Conservation (phyloP, 2,113 vertebrate species). For the Setophaga petechia region DNA sequence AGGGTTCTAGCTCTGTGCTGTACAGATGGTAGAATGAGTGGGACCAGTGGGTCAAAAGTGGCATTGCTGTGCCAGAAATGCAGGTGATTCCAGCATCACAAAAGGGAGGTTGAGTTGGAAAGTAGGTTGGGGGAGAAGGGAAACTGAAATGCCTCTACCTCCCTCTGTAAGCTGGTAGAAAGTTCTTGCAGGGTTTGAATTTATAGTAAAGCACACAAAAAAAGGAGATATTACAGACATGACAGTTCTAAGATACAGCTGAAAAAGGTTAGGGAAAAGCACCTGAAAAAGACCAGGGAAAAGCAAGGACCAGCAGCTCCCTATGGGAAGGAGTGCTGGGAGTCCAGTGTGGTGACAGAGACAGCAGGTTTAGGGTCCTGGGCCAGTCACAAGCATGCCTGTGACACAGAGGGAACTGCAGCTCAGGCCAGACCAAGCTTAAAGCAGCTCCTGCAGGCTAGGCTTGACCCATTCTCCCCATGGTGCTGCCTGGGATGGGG, state of each 20-base stretch:
- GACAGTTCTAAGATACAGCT: neutral
- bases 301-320: neutral
- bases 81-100: neutral
- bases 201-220: neutral
- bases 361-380: neutral
- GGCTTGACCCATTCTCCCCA: accelerated
- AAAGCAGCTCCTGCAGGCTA: neutral
- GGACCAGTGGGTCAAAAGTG: neutral
- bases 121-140: accelerated
- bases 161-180: neutral
- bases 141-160: neutral
- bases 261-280: neutral
- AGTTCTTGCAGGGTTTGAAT: neutral
- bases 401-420: neutral
- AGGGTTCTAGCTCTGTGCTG: neutral
- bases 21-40: neutral
- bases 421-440: neutral
- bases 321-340: neutral
- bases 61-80: neutral
- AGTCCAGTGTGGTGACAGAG: neutral
- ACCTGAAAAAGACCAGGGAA: neutral
- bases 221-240: neutral
- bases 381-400: too few relatives aligned
- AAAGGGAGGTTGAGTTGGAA: neutral
- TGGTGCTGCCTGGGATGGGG: neutral